Base-by-base conservation (phyloP, 1,140 invertebrate genomes). In the Drosophila repleta region DNA sequence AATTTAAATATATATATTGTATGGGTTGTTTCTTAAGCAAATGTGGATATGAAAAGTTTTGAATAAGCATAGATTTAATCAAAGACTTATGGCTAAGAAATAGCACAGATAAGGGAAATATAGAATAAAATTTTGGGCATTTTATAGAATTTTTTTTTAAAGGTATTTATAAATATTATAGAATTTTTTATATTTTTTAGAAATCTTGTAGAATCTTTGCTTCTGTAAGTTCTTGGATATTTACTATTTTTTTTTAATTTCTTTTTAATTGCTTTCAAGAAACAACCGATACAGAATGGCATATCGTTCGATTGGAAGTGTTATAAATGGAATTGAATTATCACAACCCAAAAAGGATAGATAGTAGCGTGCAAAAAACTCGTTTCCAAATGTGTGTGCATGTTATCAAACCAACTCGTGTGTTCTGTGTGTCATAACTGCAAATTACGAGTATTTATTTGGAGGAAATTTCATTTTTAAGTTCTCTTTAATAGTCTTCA, bases 351-450 rank as follows among this genome's bases (percentile, higher is more conserved):
- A 88, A 71, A 66, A 66, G 20, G 69, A 72, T 71, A 76, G 53
- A 74, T 61, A 65, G 73, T 72, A 87, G 63, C 83, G 83, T 87
- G 83, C 83, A 89, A 74, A 52, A 75, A 88, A 88, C 85, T 88
- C 76, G 84, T 79, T 87, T 81, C 74, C 72, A 88, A 90, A 89
- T 78, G 65, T 76, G 83, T 87, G 82, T 88, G 83, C 83, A 83
- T 74, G 88, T 52, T 82, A 53, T 78, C 64, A 85, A 85, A 85
- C 82, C 71, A 85, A 87, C 78, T 80, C 81, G 66, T 77, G 77
- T 85, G 41, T 75, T 64, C 35, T 64, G 71, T 71, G 76, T 74
- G 60, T 63, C 43, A 62, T 61, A 68, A 62, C 65, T 67, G 46
- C 35, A 39, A 67, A 57, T 65, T 63, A 70, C 62, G 46, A 60